Evolutionary conservation across 2,888 invertebrate species (phyloP).

Genomic region (Caenorhabditis sp.): DNA sequence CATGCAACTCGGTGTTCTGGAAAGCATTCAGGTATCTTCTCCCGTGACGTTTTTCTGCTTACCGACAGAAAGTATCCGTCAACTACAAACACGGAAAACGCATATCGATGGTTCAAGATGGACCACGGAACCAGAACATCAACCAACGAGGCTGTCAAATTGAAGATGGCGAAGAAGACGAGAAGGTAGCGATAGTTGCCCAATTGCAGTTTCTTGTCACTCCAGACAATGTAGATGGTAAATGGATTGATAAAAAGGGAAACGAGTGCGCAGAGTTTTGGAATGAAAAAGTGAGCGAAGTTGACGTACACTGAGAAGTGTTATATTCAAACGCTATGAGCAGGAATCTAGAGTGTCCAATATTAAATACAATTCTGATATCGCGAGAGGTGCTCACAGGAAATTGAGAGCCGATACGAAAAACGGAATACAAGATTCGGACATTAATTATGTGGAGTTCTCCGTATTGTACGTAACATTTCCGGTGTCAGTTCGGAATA

Average conservation of each 20-base stretch:
- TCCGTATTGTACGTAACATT: too few relatives aligned
- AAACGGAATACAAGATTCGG: too few relatives aligned
- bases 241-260: slow-evolving; percentile 5
- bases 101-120: background rate
- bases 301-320: slow-evolving; percentile 9
- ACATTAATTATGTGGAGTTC: too few relatives aligned
- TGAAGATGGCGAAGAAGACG: slow-evolving; percentile 36
- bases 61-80: slow-evolving; percentile 18
- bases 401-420: too few relatives aligned
- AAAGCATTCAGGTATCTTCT: too few relatives aligned
- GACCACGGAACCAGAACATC: slow-evolving; percentile 20
- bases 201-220: slow-evolving; percentile 7
- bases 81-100: slow-evolving; percentile 1
- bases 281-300: slow-evolving; percentile 21
- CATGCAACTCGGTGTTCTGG: background rate
- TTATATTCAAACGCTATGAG: too few relatives aligned
- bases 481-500: too few relatives aligned
- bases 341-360: too few relatives aligned
- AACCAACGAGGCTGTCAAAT: slow-evolving; percentile 1
- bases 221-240: background rate
- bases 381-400: too few relatives aligned
- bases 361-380: too few relatives aligned
- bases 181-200: slow-evolving; percentile 30
- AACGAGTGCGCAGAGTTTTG: background rate
- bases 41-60: background rate